Evolutionary conservation across 2,113 vertebrate genomes (phyloP), one percentile per base, ranked within the genome.

Genomic region (Scomber colias): DNA sequence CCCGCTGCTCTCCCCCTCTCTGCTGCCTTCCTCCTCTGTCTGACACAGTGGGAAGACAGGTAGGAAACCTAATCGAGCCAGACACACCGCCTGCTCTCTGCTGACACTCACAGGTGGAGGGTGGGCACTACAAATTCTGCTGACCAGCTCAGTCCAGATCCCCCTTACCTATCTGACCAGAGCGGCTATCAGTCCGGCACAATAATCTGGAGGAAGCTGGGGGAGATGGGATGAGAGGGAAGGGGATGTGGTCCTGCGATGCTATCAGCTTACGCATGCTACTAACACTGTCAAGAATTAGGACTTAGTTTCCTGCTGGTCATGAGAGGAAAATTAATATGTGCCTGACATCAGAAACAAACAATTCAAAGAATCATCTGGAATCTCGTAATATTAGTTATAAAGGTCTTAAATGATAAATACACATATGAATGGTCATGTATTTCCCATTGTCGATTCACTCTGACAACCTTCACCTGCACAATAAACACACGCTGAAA

Each of bases 41-140:
- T 86, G 88, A 88, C 87, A 85, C 89, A 88, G 87, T 92, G 79
- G 88, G 89, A 89, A 93, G 90, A 93, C 81, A 71, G 88, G 86
- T 92, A 92, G 90, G 87, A 88, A 88, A 86, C 75, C 84, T 90
- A 92, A 94, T 91, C 27, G 81, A 83, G 89, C 81, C 81, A 79
- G 85, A 92, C 91, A 89, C 70, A 68, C 71, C 2, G 51, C 19
- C 90, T 91, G 90, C 94, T 95, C 94, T 94, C 90, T 92, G 89
- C 94, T 94, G 92, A 92, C 93, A 83, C 93, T 84, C 89, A 79
- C 90, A 94, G 95, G 93, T 82, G 13, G 81, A 57, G 50, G 71
- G 54, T 7, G 66, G 54, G 54, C 77, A 94, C 82, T 94, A 31
- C 93, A 93, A 21, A 79, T 9, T 59, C 56, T 79, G 71, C 84